phyloP scores from a whole-genome alignment of 2,888 invertebrate genomes.

The Ormyrus nitidulus region DNA sequence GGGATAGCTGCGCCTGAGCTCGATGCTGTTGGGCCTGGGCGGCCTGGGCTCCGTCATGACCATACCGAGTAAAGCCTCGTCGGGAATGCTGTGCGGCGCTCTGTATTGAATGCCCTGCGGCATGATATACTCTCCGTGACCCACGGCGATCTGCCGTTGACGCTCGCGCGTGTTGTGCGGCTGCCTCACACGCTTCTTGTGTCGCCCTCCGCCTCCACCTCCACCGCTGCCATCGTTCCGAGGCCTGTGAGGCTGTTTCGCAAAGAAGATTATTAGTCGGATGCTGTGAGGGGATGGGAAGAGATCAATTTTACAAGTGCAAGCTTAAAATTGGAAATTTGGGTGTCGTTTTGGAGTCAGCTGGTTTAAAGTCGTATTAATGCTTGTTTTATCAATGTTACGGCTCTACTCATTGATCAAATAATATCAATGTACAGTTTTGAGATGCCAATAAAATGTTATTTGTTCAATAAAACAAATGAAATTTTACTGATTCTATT shows the following conservation, averaged over 20 bases:
- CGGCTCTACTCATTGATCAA: too few relatives aligned
- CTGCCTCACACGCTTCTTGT: conserved; percentile 88
- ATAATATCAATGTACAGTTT: too few relatives aligned
- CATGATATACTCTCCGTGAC: conserved; percentile 91
- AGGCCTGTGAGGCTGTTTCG: conserved; percentile 79
- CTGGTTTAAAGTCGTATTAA: too few relatives aligned
- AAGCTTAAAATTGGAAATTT: conserved; percentile 44
- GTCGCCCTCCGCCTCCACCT: conserved; percentile 80
- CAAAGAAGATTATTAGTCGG: background rate
- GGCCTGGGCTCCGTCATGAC: conserved; percentile 81
- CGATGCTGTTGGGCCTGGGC: conserved; percentile 91
- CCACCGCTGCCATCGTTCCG: conserved; percentile 76
- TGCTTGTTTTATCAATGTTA: too few relatives aligned
- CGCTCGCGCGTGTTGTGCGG: conserved; percentile 92
- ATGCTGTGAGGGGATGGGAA: background rate
- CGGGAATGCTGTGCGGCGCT: conserved; percentile 78
- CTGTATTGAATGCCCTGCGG: conserved; percentile 81
- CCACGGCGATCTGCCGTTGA: conserved; percentile 88
- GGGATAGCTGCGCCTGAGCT: conserved; percentile 82
- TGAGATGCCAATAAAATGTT: too few relatives aligned
- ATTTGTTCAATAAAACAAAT: too few relatives aligned
- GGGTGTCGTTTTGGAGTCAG: background rate
- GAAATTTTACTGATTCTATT: too few relatives aligned
- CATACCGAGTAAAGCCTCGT: conserved; percentile 77
- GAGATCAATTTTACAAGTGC: conserved; percentile 34